These are phyloP conservation scores for Phyllostomus discolor DNA, from an alignment of 2,113 vertebrate species.

Conservation along the genomic window DNA sequence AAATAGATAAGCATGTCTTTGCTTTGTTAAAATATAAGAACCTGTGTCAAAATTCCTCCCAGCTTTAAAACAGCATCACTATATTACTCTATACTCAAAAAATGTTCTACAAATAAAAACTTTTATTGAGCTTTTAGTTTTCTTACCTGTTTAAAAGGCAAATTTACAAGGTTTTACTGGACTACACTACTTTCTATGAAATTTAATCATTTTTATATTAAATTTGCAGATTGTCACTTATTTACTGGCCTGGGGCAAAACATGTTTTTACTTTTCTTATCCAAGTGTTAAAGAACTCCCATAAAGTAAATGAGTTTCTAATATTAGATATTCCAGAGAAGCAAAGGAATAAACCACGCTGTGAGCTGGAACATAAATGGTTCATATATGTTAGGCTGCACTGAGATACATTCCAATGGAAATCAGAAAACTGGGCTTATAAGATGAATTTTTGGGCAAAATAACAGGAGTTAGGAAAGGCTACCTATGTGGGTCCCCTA, in stretches of 20 bases:
- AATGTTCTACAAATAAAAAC: slow-evolving; percentile 27
- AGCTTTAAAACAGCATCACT: not conserved
- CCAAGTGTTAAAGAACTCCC: slow-evolving; percentile 59
- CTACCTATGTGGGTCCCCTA: not conserved
- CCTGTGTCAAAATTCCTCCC: not conserved
- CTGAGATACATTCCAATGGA: slow-evolving; percentile 6
- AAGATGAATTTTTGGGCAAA: not conserved
- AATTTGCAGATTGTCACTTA: slow-evolving; percentile 64
- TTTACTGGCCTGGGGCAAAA: slow-evolving; percentile 53
- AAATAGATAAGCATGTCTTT: not conserved
- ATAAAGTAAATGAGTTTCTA: slow-evolving; percentile 62
- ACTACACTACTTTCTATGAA: slow-evolving; percentile 32
- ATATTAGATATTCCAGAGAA: slow-evolving; percentile 57
- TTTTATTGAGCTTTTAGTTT: slow-evolving; percentile 51
- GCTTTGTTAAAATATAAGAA: slow-evolving; percentile 23
- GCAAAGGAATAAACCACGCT: slow-evolving; percentile 30
- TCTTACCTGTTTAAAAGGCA: slow-evolving; percentile 45
- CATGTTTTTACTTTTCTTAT: slow-evolving; percentile 61
- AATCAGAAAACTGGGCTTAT: slow-evolving; percentile 11
- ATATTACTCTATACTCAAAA: not conserved
- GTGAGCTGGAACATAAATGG: slow-evolving; percentile 35
- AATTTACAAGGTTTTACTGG: slow-evolving; percentile 52
- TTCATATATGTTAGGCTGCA: not conserved
- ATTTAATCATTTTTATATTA: slow-evolving; percentile 71
- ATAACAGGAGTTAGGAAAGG: not conserved